Base-by-base conservation (phyloP, 2,888 invertebrate species). In the Xanthia togata region DNA sequence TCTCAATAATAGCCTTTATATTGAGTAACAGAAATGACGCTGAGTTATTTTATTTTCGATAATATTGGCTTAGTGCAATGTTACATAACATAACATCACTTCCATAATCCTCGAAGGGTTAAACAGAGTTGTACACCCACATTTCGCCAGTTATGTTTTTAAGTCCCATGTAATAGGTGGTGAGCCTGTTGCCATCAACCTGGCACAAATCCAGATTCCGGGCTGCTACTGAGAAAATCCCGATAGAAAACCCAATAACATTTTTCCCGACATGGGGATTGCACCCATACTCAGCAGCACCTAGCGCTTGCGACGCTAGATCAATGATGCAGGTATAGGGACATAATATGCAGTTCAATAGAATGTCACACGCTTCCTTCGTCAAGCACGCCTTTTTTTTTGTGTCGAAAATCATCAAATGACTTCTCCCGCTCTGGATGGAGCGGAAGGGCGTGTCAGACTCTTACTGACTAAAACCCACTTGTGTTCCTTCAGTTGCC, bases 11-110 rank as follows among this genome's bases (percentile, higher is more conserved):
- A 60, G 12, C 38, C 26, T 71, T 75, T 38, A 47, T 20, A 35
- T n/a, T 47, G 5, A 26, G 53, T 65, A 67, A 82, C 82, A 83
- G 57, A 74, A 68, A 71, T 38, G 35, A 60, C 70, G 20, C 44
- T 67, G 9, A 38, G n/a, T 53, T 62, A 8, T 20, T 47, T 20
- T 47, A 47, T 47, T 47, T 47, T 47, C 2, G 2, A 47, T 9
- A 23, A 50, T 23, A 3, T 50, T 50, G 20, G 50, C 20, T 50
- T 9, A 23, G 23, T 50, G 20, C 23, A 50, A 50, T 9, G 20
- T 50, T 9, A 50, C 0, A 23, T 8, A 47, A 47, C 17, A 47
- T 50, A 53, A n/a, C 23, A 31, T 23, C 11, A 11, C 20, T 2
- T 20, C 20, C 23, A 12, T 62, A 12, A 6, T 23, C 6, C 35